These are phyloP conservation scores for Aphidius colemani DNA, from an alignment of 2,888 invertebrate genomes.

Conservation along the genomic window DNA sequence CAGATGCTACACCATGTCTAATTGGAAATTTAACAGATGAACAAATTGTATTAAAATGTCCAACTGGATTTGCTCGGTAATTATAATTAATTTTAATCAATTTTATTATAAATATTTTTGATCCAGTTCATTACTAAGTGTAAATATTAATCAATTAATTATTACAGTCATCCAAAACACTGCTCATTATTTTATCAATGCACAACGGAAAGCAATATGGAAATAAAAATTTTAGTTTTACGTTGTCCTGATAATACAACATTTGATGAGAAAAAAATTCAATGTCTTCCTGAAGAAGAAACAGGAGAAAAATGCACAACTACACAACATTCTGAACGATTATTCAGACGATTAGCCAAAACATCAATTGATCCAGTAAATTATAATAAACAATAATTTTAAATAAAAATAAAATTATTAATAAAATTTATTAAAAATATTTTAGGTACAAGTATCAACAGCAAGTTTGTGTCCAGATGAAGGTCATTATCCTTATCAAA, in stretches of 20 bases:
- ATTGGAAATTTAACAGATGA: conserved; percentile 67
- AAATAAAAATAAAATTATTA: conserved; percentile 10
- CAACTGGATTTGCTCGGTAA: conserved; percentile 70
- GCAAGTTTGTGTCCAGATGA: conserved; percentile 68
- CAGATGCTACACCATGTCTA: conserved; percentile 42
- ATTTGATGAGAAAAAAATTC: conserved; percentile 73
- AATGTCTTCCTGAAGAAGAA: conserved; percentile 72
- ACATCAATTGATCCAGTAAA: conserved; percentile 68
- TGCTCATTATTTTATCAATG: conserved; percentile 87
- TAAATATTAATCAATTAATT: no score
- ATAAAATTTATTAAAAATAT: conserved; percentile 30
- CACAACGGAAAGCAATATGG: conserved; percentile 69
- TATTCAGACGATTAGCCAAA: conserved; percentile 64
- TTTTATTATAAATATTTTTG: no score
- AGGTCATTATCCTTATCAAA: conserved; percentile 74
- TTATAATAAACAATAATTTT: conserved; percentile 32
- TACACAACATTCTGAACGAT: conserved; percentile 63
- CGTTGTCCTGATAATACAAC: conserved; percentile 79
- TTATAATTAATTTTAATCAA: conserved; percentile 43
- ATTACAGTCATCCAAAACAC: conserved; percentile 74
- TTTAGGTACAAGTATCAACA: conserved; percentile 69
- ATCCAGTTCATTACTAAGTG: accelerated
- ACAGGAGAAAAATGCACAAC: conserved; percentile 66
- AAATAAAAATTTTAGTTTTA: conserved; percentile 75
- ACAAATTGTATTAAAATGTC: conserved; percentile 76